These are phyloP conservation scores for Hydrolagus colliei DNA, from an alignment of 2,797 vertebrate genomes.

Conservation along the genomic window DNA sequence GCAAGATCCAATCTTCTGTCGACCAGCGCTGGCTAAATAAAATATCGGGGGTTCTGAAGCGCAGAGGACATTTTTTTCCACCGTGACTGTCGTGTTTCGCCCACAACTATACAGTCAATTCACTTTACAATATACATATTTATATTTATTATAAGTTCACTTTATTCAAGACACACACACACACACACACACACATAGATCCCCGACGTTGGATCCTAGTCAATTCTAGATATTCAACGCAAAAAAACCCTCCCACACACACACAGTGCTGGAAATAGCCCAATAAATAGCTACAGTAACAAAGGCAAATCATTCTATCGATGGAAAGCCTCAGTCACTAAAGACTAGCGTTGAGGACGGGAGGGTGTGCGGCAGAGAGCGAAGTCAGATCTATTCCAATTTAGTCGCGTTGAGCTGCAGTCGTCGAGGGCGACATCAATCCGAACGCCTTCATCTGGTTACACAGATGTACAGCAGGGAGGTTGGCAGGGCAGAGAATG, in stretches of 20 bases:
- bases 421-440: slow-evolving; percentile 16
- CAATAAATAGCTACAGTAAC: neutral
- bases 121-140: too few relatives aligned
- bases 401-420: neutral
- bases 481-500: neutral
- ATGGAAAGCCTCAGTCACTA: slow-evolving; percentile 5
- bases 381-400: slow-evolving; percentile 14
- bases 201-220: neutral
- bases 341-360: neutral
- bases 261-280: neutral
- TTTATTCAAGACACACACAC: neutral
- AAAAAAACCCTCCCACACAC: neutral
- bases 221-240: neutral
- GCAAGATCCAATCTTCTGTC: too few relatives aligned
- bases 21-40: too few relatives aligned
- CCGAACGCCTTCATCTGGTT: neutral
- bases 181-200: too few relatives aligned
- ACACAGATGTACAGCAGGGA: neutral
- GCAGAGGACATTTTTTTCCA: too few relatives aligned
- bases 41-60: too few relatives aligned
- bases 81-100: too few relatives aligned
- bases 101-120: too few relatives aligned
- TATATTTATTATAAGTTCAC: neutral
- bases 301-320: neutral
- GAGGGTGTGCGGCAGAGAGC: neutral